Evolutionary conservation across 2,888 invertebrate species (phyloP).

Genomic region (Harmothoe impar): DNA sequence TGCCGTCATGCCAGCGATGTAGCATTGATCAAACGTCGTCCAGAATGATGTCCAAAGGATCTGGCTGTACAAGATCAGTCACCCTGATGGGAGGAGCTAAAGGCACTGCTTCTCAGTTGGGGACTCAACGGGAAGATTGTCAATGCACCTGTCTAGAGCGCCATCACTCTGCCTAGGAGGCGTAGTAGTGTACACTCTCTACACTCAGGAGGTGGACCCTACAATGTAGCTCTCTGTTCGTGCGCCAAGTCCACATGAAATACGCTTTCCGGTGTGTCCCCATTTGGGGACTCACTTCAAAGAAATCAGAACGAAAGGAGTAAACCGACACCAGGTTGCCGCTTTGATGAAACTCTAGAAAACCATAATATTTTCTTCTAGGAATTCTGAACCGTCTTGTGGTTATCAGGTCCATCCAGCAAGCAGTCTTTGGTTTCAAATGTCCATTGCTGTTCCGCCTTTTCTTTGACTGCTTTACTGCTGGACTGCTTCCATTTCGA

Average conservation of each 20-base stretch:
- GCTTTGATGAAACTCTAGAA: constrained; percentile 30
- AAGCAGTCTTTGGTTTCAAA: neutral
- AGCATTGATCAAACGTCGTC: constrained; percentile 30
- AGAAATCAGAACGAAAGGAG: constrained; percentile 10
- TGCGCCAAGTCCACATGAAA: neutral
- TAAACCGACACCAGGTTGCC: neutral
- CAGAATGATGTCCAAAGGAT: neutral
- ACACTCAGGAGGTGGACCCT: neutral
- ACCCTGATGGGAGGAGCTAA: neutral
- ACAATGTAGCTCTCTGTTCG: neutral
- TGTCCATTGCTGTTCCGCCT: neutral
- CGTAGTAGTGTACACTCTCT: neutral
- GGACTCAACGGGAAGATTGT: neutral
- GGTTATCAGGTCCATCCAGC: constrained; percentile 4
- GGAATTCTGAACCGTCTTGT: neutral
- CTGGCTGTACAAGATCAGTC: constrained; percentile 12
- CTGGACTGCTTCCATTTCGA: neutral
- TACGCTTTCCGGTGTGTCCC: neutral
- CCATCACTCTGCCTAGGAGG: neutral
- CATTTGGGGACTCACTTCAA: neutral
- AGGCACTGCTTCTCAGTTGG: neutral
- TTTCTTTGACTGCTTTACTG: neutral
- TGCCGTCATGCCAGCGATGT: neutral
- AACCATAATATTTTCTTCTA: neutral
- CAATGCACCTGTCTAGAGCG: neutral